phyloP scores from a whole-genome alignment of 2,797 vertebrate species.

The Podarcis siculus region DNA sequence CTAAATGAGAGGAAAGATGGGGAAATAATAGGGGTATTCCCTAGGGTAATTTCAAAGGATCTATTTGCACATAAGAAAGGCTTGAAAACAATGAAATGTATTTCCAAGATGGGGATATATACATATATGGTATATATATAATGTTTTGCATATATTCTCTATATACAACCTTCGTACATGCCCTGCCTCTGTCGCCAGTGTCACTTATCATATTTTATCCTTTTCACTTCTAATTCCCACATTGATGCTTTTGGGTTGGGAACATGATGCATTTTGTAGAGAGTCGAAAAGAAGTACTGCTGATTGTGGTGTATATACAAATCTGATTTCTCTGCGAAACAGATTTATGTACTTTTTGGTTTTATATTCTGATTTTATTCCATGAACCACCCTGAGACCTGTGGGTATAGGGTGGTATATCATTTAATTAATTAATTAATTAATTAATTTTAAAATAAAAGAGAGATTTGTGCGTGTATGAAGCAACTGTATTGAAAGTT shows the following conservation, averaged over 20 bases:
- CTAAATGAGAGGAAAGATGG: neutral
- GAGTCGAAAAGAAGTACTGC: neutral
- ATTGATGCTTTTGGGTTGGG: neutral
- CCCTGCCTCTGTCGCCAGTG: neutral
- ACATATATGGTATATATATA: neutral
- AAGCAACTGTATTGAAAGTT: neutral
- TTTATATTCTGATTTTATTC: too few species aligned
- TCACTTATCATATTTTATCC: neutral
- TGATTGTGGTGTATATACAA: neutral
- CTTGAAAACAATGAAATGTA: neutral
- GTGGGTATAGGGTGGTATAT: too few species aligned
- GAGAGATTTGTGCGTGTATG: neutral
- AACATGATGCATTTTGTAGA: neutral
- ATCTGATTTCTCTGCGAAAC: too few species aligned
- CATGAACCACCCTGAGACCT: too few species aligned
- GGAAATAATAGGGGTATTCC: neutral
- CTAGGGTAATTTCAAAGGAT: neutral
- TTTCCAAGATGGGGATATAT: neutral
- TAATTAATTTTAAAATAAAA: neutral
- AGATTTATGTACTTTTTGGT: neutral
- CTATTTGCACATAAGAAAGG: neutral
- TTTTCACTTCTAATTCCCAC: neutral
- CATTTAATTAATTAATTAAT: too few species aligned
- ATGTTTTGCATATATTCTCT: neutral
- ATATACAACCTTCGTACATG: neutral